Evolutionary conservation across 2,113 vertebrate genomes (phyloP), one percentile per base, ranked within the genome.

Genomic region (Onychorhynchus coronatus): DNA sequence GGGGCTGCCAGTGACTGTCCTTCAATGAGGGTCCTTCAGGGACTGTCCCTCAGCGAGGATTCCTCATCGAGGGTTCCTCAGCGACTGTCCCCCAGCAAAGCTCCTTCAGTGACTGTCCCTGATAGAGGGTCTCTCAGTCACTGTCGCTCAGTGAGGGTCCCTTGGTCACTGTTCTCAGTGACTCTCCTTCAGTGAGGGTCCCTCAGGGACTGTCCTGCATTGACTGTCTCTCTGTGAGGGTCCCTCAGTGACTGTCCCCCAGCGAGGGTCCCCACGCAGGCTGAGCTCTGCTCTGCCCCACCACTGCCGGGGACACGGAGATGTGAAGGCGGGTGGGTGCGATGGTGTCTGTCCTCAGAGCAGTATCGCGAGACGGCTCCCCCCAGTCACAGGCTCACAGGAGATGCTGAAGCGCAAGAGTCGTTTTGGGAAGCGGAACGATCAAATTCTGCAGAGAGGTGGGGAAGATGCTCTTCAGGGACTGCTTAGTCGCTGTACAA

Each of bases 311-410:
- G 33, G 28, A 30, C 17, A 0, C 28, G 17, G 27, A 44, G 47
- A 5, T 1, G 0, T 0, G 28, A 14, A 3, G 44, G 50, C 3
- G 5, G 53, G 12, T 2, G 47, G 2, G 19, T 2, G 2, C 1
- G 42, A 28, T 2, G 42, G 62, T 10, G 35, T 10, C 86, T 6
- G 65, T 53, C 14, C 52, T n/a, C 22, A 11, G 0, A 14, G 33
- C 5, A 2, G 14, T 5, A 33, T 14, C 39, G 35, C 37, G 11
- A 20, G 13, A 27, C 46, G 7, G 16, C 59, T 41, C 20, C 20
- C 52, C n/a, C 25, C 85, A 13, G 47, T 11, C 17, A 0, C 11
- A 1, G 81, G 55, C 35, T 70, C 15, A 9, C 4, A 24, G 28
- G 27, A 66, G 37, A 22, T 12, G 42, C 41, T 8, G 24, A 52